Evolutionary conservation across 2,113 vertebrate genomes (phyloP), one percentile per base, ranked within the genome.

Genomic region (Marcusenius ussheri): DNA sequence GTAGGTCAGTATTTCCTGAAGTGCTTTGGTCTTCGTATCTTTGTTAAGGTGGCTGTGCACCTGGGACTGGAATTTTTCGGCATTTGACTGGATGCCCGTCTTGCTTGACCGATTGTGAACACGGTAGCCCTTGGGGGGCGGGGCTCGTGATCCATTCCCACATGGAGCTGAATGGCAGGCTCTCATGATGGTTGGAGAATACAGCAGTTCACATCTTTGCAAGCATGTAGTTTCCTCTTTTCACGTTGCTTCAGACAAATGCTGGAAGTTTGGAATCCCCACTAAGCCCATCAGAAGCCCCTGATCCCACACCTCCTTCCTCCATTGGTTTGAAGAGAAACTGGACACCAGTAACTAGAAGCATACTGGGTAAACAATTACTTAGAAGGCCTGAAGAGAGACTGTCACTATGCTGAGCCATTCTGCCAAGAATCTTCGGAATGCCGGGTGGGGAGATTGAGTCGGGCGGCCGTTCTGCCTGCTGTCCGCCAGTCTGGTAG

Each of bases 281-380:
- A 77, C 70, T 77, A 39, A 77, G 35, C 13, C 15, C 13, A 39
- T 24, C 4, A 39, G 70, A 77, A 77, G 62, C 62, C 42, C 6
- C 45, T 49, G 42, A 45, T 74, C 24, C 42, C 27, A 31, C 24
- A 31, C 15, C 11, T 77, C 4, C 74, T 42, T 80, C 74, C 35
- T 42, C 35, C 27, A 45, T 66, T 31, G 19, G 42, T 15, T 35
- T n/a, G 42, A 62, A 15, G 70, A 27, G 88, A 53, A 19, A 53
- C 53, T 70, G 49, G 49, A 53, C 47, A 31, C 7, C 46, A 53
- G 70, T 50, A 50, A 51, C 31, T 50, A 19, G 46, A 77, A 35
- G 42, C 15, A 9, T 47, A n/a, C 31, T 89, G 70, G 50, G 49
- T 83, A 89, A 89, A 89, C 70, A 89, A 74, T 89, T 83, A 51